Evolutionary conservation across 1,140 invertebrate species (phyloP), one percentile per base, ranked within the genome.

Genomic region (Lineus longissimus): DNA sequence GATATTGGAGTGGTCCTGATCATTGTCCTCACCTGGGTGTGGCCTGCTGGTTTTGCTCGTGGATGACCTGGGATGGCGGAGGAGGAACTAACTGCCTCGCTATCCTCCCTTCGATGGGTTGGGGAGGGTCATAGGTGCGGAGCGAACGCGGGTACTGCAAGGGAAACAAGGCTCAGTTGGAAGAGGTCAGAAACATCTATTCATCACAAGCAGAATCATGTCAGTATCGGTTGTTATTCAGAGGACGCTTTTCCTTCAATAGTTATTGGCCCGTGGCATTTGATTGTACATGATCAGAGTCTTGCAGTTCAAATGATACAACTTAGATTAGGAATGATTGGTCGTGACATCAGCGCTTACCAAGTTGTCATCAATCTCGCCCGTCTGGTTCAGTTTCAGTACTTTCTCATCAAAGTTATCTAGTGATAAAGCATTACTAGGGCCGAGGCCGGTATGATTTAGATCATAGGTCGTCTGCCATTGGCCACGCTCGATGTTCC

Each of bases 401-500:
- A 41, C 59, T 60, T 80, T 80, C 19, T 77, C 75, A 4, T 74
- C 70, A 9, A 72, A 56, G 56, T 81, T 80, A 61, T 80, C 76
- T 22, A 81, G 68, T 17, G 69, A 65, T 64, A 71, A 65, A 7
- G 77, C 71, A 64, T 79, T 78, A 22, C 64, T 58, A 0, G 76
- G 76, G 7, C 79, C 79, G 4, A 79, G 60, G 0, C 76, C 76
- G 0, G 76, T 78, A 64, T 76, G 73, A 29, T 74, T 67, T 29
- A 73, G 51, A 54, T 78, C 61, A 27, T 81, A 73, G 1, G 67
- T 73, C 23, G 76, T 77, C 30, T 69, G 65, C 77, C 76, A 79
- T 27, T 81, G 79, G 51, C 73, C 62, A 1, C 77, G 65, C 64
- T 81, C 77, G 6, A 81, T 54, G 63, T 81, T 81, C n/a, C 75